Conservation (phyloP, 2,888 invertebrate genomes). For the Hypercompe scribonia region DNA sequence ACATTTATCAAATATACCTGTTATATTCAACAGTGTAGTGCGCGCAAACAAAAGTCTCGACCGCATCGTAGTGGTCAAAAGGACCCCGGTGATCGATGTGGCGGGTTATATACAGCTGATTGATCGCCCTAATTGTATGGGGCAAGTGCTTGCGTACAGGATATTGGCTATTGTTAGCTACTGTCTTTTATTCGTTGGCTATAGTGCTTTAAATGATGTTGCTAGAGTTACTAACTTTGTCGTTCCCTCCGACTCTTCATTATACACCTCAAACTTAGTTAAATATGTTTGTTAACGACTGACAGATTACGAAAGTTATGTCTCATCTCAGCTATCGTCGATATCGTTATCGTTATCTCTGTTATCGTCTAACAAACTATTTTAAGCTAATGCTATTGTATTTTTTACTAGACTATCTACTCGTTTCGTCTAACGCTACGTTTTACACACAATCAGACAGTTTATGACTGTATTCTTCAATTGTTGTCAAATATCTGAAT, state of each 20-base stretch:
- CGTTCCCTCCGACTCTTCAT: not conserved
- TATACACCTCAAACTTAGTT: not conserved
- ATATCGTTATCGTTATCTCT: not conserved
- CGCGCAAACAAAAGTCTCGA: conserved; percentile 9
- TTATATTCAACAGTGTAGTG: conserved; percentile 7
- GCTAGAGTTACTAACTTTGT: not conserved
- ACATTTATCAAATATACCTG: conserved; percentile 10
- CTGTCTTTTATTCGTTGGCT: not conserved
- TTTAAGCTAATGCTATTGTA: not conserved
- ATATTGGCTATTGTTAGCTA: not conserved
- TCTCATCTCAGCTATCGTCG: too few species aligned
- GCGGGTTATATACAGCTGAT: conserved; percentile 16
- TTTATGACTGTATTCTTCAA: too few species aligned
- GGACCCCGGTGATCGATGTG: conserved; percentile 17
- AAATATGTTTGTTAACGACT: not conserved
- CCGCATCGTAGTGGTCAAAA: not conserved
- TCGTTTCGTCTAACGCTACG: too few species aligned
- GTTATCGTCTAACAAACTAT: not conserved
- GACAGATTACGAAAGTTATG: not conserved
- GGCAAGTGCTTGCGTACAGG: conserved; percentile 7
- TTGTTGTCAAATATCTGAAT: too few species aligned
- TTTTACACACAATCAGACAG: too few species aligned
- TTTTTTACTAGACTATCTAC: not conserved
- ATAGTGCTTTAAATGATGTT: not conserved
- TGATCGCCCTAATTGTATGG: conserved; percentile 15